These are phyloP conservation scores for Onchidella celtica DNA, from an alignment of 2,888 invertebrate species.

Conservation along the genomic window DNA sequence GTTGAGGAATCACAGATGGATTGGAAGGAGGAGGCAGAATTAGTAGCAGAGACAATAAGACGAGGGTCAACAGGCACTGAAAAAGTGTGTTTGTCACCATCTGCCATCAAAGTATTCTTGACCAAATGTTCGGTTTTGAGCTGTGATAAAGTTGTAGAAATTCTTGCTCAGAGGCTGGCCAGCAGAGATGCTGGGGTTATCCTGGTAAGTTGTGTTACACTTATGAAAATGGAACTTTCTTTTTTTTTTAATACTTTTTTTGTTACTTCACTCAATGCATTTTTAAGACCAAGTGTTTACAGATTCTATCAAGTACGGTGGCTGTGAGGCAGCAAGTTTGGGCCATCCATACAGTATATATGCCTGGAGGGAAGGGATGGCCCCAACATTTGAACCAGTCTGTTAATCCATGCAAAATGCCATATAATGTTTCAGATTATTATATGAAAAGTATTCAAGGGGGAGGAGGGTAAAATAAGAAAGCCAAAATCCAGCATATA, in stretches of 20 bases:
- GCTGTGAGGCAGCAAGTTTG: too few species aligned
- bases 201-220: constrained; percentile 55
- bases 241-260: neutral
- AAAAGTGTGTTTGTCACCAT: constrained; percentile 49
- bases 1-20: constrained; percentile 54
- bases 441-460: too few species aligned
- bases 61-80: constrained; percentile 26
- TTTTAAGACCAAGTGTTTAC: too few species aligned
- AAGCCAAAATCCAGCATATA: too few species aligned
- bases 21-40: constrained; percentile 60
- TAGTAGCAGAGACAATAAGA: constrained; percentile 56
- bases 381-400: too few species aligned
- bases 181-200: constrained; percentile 49
- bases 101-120: constrained; percentile 59
- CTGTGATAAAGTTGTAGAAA: constrained; percentile 68
- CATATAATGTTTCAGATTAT: too few species aligned
- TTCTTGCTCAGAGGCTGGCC: constrained; percentile 56
- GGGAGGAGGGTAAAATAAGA: too few species aligned
- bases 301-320: too few species aligned
- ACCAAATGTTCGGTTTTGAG: constrained; percentile 62
- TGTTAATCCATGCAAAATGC: too few species aligned
- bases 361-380: too few species aligned
- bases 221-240: neutral
- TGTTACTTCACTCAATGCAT: too few species aligned
- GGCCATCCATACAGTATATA: too few species aligned